Evolutionary conservation across 2,113 vertebrate genomes (phyloP).

Genomic region (Pluvialis apricaria): DNA sequence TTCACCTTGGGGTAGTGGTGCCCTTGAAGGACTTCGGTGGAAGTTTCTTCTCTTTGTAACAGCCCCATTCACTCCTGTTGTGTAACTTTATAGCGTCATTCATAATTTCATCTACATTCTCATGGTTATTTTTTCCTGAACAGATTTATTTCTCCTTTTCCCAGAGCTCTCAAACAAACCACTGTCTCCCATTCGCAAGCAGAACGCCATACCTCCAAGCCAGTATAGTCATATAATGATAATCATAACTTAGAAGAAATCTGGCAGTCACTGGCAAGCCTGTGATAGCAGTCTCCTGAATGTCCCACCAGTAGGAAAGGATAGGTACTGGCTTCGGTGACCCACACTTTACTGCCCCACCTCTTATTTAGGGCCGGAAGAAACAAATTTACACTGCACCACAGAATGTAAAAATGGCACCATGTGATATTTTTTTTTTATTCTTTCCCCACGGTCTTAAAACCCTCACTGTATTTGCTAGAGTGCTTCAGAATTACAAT

Average conservation of each 20-base stretch:
- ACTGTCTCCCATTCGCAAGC: background rate
- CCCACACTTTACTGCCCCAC: accelerated
- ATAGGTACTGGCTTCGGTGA: background rate
- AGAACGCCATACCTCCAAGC: background rate
- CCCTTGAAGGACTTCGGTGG: background rate
- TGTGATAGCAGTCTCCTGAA: background rate
- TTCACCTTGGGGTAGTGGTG: background rate
- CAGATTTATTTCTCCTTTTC: background rate
- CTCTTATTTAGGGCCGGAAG: background rate
- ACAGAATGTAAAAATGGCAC: background rate
- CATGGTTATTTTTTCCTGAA: background rate
- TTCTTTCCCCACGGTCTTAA: background rate
- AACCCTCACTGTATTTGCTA: background rate
- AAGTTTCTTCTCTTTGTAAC: background rate
- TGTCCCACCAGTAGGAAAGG: background rate
- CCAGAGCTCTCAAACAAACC: background rate
- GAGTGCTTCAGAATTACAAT: background rate
- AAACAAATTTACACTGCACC: background rate
- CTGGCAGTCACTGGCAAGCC: background rate
- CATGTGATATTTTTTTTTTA: accelerated
- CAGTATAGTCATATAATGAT: background rate
- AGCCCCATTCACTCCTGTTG: background rate
- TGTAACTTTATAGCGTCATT: background rate
- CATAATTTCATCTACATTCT: background rate
- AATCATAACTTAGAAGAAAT: background rate